Base-by-base conservation (phyloP, 2,113 vertebrate genomes). In the Cercocebus atys region DNA sequence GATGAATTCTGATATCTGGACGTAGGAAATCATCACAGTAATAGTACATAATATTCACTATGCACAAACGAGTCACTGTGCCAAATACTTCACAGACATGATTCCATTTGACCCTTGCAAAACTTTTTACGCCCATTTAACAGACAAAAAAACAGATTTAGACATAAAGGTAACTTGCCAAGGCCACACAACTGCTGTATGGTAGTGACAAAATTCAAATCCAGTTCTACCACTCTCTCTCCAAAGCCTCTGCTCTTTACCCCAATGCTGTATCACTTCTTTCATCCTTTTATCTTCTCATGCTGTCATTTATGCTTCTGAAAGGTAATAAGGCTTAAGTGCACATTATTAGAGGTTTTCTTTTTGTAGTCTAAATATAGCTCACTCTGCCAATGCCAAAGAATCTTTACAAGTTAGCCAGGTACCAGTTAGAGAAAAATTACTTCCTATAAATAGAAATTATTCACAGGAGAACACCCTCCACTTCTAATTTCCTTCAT, bases 121-220 rank as follows among this genome's bases (percentile, higher is more conserved):
- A 95, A 80, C 3, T 82, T 96, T 84, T 90, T 86, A 75, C n/a
- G 45, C 50, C 11, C 17, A 93, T 83, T 84, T 93, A 9, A 83
- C 23, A 93, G 57, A 92, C 83, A 5, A 72, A 88, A 88, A 94
- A 90, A 90, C 25, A 84, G 43, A 93, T 81, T 91, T 82, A 83
- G 72, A 72, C 9, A 95, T 43, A 59, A 83, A 93, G 93, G 59
- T 57, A 90, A 88, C 25, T 78, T 84, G 35, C 14, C 82, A 93
- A 87, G 50, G 52, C 91, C 88, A 82, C n/a, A 78, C 22, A 91
- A 66, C n/a, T 94, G 76, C 10, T 80, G 64, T 86, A 25, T 87
- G 66, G 32, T 17, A 93, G 27, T 86, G 9, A 38, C 52, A 83
- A 23, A 23, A 80, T 50, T 95, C 20, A 96, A 72, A 82, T 90